Evolutionary conservation across 2,797 vertebrate genomes (phyloP).

Genomic region (Tadarida brasiliensis): DNA sequence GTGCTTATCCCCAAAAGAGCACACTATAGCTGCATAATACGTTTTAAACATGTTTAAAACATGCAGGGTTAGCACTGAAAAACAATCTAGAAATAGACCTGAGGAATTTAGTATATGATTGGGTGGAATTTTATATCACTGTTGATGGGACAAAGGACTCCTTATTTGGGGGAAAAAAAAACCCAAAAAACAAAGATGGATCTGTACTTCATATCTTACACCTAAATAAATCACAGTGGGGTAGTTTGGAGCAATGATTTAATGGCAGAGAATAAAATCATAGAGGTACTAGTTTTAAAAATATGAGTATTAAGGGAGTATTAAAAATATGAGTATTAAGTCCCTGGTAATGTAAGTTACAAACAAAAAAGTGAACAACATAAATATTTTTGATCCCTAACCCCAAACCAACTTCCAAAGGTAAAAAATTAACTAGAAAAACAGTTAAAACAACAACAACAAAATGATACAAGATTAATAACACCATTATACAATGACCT

Average conservation of each 20-base stretch:
- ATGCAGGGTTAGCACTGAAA: neutral
- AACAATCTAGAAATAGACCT: constrained; percentile 26
- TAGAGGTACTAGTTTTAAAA: neutral
- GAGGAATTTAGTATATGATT: neutral
- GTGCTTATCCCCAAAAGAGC: neutral
- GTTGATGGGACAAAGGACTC: neutral
- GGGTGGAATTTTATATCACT: neutral
- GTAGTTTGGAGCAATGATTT: neutral
- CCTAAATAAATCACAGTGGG: neutral
- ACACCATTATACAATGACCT: neutral
- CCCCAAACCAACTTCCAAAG: neutral
- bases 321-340: neutral
- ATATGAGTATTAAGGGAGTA: neutral
- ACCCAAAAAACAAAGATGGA: neutral
- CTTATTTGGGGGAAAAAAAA: neutral
- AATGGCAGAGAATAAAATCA: constrained; percentile 11
- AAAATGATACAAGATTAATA: neutral
- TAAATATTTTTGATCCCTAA: neutral
- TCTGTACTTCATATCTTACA: neutral
- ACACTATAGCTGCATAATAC: neutral
- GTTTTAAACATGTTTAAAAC: neutral
- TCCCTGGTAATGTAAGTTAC: neutral
- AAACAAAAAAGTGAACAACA: constrained; percentile 24
- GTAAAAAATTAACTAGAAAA: neutral
- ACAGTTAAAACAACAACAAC: neutral